Evolutionary conservation across 2,797 vertebrate genomes (phyloP).

Genomic region (Crypturellus tataupa): DNA sequence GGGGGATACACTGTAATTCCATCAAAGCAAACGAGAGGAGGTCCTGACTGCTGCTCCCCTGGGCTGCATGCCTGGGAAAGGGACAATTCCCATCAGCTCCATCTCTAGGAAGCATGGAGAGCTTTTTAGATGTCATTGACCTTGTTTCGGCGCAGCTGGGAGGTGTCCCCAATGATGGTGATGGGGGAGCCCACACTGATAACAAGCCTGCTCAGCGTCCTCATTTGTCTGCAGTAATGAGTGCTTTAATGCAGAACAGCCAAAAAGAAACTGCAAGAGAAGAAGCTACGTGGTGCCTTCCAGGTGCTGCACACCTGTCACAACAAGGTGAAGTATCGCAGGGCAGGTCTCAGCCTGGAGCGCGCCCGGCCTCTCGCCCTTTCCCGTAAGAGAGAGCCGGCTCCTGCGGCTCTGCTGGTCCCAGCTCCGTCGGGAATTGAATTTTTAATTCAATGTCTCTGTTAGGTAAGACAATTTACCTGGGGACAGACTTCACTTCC

Average conservation of each 20-base stretch:
- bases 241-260: background rate
- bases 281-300: background rate
- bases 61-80: background rate
- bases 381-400: too few species aligned
- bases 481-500: background rate
- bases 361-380: too few species aligned
- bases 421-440: background rate
- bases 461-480: background rate
- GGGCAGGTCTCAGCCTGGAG: background rate
- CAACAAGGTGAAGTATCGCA: background rate
- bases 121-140: background rate
- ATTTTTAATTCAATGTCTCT: background rate
- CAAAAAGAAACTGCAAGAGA: background rate
- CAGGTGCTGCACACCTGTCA: background rate
- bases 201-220: too few species aligned
- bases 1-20: background rate
- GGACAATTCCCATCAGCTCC: too few species aligned
- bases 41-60: too few species aligned
- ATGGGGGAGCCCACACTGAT: background rate
- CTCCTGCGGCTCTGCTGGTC: background rate
- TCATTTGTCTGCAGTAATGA: background rate
- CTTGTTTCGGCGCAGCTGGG: background rate
- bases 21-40: background rate
- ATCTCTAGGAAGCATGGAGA: background rate
- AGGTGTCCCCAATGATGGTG: background rate